These are phyloP conservation scores for Vidua chalybeata DNA, from an alignment of 2,113 vertebrate genomes.

Conservation along the genomic window DNA sequence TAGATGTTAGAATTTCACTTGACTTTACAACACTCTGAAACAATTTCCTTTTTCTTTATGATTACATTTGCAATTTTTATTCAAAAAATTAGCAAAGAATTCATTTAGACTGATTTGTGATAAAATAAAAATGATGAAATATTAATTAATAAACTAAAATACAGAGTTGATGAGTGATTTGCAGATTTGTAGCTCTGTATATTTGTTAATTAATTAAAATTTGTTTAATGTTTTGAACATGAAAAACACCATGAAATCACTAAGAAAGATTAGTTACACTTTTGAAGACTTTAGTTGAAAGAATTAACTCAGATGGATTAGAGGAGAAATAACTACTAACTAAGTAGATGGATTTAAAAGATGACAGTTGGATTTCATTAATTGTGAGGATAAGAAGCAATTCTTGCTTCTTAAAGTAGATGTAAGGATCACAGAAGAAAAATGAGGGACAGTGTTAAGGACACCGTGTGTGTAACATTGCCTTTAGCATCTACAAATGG, in stretches of 20 bases:
- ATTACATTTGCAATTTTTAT: neutral
- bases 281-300: neutral
- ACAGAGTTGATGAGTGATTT: neutral
- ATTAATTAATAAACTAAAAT: neutral
- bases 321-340: neutral
- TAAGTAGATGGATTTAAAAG: neutral
- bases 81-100: neutral
- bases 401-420: neutral
- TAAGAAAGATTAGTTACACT: neutral
- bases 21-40: neutral
- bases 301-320: neutral
- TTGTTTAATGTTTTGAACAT: neutral
- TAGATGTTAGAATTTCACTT: neutral
- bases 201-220: conserved; percentile 39
- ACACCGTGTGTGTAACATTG: fast-evolving
- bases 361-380: neutral
- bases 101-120: neutral
- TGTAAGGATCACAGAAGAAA: neutral
- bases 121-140: neutral
- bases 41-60: neutral
- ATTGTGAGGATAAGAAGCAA: neutral
- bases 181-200: neutral
- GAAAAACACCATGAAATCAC: neutral
- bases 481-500: neutral
- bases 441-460: neutral